phyloP scores from a whole-genome alignment of 2,888 invertebrate genomes.

The Halictus ligatus region DNA sequence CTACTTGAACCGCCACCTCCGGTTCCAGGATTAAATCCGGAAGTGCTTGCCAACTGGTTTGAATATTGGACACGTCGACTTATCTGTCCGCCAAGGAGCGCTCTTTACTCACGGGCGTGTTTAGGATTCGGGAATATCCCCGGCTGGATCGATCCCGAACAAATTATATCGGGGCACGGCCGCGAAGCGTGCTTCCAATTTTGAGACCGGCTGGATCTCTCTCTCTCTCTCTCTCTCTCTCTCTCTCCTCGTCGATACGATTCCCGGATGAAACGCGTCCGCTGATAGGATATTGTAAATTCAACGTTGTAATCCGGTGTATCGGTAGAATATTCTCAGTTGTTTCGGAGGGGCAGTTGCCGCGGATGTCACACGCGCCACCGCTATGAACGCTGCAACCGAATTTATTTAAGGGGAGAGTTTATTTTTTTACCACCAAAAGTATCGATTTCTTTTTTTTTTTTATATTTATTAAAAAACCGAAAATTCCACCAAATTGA shows the following conservation, averaged over 20 bases:
- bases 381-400: not conserved
- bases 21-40: slow-evolving; percentile 67
- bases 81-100: slow-evolving; percentile 58
- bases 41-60: slow-evolving; percentile 73
- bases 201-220: slow-evolving; percentile 12
- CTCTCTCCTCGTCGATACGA: not conserved
- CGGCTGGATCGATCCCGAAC: slow-evolving; percentile 46
- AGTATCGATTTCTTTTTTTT: too few species aligned
- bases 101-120: slow-evolving; percentile 59
- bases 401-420: not conserved
- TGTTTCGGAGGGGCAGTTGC: not conserved
- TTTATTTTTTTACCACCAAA: too few species aligned
- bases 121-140: slow-evolving; percentile 58
- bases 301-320: slow-evolving; percentile 32
- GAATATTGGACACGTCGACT: slow-evolving; percentile 72
- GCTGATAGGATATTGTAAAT: slow-evolving; percentile 36
- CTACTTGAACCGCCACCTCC: slow-evolving; percentile 53
- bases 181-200: slow-evolving; percentile 41
- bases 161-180: slow-evolving; percentile 41
- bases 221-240: not conserved
- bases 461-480: too few species aligned
- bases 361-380: not conserved
- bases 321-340: slow-evolving; percentile 4
- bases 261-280: slow-evolving; percentile 8
- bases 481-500: too few species aligned